A percentile compares a stretch with the other conserved stretches of the same genome.
phyloP scores from a whole-genome alignment of 2,888 invertebrate species.

The Nymphalis c-album region DNA sequence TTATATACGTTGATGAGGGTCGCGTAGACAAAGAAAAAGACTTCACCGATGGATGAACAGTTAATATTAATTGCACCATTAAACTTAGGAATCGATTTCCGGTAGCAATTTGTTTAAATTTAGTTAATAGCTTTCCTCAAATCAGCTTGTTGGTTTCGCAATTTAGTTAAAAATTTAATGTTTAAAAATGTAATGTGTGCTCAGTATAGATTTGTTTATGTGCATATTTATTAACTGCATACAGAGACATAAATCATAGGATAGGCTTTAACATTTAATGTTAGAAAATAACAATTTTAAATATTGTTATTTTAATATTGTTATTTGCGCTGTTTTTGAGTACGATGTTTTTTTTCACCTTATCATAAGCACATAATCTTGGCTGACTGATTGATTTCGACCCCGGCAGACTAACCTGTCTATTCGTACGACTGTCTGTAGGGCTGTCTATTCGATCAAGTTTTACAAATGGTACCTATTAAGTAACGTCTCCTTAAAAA shows the following conservation, averaged over 20 bases:
- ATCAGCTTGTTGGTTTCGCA: not conserved
- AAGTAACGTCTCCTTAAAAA: too few relatives aligned
- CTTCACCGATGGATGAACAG: not conserved
- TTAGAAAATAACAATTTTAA: not conserved
- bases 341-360: too few relatives aligned
- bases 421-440: too few relatives aligned
- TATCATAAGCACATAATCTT: too few relatives aligned
- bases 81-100: not conserved
- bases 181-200: too few relatives aligned
- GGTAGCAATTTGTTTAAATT: not conserved
- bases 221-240: too few relatives aligned
- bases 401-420: too few relatives aligned
- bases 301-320: too few relatives aligned
- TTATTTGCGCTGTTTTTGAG: not conserved
- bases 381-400: too few relatives aligned
- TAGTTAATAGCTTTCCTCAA: not conserved
- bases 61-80: not conserved
- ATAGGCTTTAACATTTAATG: not conserved
- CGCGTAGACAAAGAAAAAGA: not conserved
- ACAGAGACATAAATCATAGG: too few relatives aligned
- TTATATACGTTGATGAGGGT: conserved; percentile 1
- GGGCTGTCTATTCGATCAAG: too few relatives aligned
- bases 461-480: too few relatives aligned
- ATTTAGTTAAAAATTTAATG: not conserved
- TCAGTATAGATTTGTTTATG: not conserved